These are phyloP conservation scores for Ceyx erithaca DNA, from an alignment of 2,797 vertebrate genomes.

Conservation along the genomic window DNA sequence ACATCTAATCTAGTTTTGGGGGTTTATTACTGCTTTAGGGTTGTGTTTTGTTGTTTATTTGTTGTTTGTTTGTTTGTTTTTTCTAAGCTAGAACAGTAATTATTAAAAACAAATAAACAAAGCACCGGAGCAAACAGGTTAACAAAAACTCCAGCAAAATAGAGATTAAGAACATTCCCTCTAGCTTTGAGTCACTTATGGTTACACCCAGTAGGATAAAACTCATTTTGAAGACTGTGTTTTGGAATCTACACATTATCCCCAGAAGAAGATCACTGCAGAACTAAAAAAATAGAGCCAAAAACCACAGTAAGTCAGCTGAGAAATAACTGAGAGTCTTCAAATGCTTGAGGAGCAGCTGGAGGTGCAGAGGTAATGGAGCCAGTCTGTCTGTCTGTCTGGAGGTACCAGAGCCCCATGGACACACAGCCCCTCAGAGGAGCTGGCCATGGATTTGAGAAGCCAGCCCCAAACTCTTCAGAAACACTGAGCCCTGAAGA, in stretches of 20 bases:
- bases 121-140: not conserved
- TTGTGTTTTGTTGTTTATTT: not conserved
- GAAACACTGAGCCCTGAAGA: not conserved
- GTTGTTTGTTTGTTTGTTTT: no score
- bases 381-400: not conserved
- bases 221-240: accelerated
- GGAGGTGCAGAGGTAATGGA: not conserved
- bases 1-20: not conserved
- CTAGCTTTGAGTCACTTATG: not conserved
- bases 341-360: not conserved
- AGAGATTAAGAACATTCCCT: not conserved
- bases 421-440: not conserved
- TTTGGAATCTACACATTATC: not conserved
- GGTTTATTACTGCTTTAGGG: not conserved
- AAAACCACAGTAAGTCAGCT: not conserved
- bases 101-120: not conserved
- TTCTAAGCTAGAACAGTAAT: not conserved
- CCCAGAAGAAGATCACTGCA: not conserved
- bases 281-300: not conserved
- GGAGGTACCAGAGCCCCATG: not conserved
- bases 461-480: not conserved
- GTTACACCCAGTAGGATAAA: not conserved
- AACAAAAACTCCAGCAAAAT: not conserved
- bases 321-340: not conserved
- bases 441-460: not conserved